phyloP scores from a whole-genome alignment of 2,797 vertebrate species.

The Girardinus metallicus region DNA sequence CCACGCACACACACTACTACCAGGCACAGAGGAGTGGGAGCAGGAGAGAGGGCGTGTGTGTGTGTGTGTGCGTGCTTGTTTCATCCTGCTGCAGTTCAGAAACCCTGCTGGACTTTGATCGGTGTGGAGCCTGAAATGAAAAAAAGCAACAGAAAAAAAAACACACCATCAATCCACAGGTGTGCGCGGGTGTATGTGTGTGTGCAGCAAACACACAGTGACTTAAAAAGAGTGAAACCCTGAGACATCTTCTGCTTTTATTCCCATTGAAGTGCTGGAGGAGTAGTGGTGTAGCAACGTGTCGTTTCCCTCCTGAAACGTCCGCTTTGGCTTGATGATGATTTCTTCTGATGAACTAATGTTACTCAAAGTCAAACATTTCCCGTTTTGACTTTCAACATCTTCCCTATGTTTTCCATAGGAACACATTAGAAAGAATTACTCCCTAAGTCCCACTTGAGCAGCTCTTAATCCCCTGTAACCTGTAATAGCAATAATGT shows the following conservation, averaged over 20 bases:
- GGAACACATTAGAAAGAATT: neutral
- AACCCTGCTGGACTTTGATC: conserved; percentile 63
- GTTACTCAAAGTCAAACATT: conserved; percentile 28
- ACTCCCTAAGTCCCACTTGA: neutral
- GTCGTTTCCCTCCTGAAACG: conserved; percentile 33
- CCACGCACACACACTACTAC: neutral
- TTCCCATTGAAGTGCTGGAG: conserved; percentile 44
- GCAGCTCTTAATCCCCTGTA: neutral
- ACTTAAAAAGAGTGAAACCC: conserved; percentile 31
- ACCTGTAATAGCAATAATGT: neutral
- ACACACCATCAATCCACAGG: conserved; percentile 54
- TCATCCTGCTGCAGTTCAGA: conserved; percentile 55
- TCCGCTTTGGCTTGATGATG: conserved; percentile 4
- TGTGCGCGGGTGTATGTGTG: neutral
- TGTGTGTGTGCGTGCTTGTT: conserved; percentile 19
- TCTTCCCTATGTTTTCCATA: neutral
- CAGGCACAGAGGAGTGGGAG: conserved; percentile 15
- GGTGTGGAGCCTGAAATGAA: conserved; percentile 35
- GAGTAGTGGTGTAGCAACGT: conserved; percentile 31
- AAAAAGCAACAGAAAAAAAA: neutral
- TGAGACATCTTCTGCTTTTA: conserved; percentile 27
- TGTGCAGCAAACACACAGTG: conserved; percentile 7
- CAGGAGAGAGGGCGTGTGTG: conserved; percentile 11
- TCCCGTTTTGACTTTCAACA: conserved; percentile 1
- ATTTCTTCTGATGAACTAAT: conserved; percentile 15